Base-by-base conservation (phyloP, 2,113 vertebrate genomes). In the Axis porcinus region DNA sequence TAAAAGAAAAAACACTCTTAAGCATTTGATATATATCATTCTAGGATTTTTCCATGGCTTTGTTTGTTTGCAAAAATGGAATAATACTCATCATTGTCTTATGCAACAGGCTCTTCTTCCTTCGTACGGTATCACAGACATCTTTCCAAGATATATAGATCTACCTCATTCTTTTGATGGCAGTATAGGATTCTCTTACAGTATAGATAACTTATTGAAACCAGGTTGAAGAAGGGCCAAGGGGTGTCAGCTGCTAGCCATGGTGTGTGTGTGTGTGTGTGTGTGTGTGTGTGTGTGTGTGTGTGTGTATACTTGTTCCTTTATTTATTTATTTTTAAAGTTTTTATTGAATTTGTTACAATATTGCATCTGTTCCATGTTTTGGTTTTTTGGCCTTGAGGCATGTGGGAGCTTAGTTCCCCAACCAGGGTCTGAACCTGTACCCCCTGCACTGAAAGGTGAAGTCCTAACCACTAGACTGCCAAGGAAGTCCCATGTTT, bases 21-120 rank as follows among this genome's bases (percentile, higher is more conserved):
- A 85, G 4, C 36, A 90, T 15, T 47, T 90, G 30, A 13, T 60
- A 27, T 23, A n/a, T 43, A 70, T 27, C 27, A 17, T 55, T 58
- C 16, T 33, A 95, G 36, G 28, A 86, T 36, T 90, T 92, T 33
- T 47, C 88, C 91, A 30, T 43, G n/a, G 74, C 23, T 89, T 86
- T 76, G 40, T 74, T 54, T 94, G 27, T 78, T 62, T 52, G 57
- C 52, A 60, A 86, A 90, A 95, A 54, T 19, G 7, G 40, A 64
- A 58, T 60, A 70, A 89, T 5, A 89, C 14, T 54, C 45, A 78
- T 57, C 30, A 55, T 0, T n/a, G 25, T 60, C 62, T 97, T 54
- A 50, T n/a, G 47, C 40, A 85, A 78, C 15, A 91, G 47, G 57
- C 16, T 81, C 5, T 57, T 86, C n/a, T 82, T 47, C 47, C 40